Evolutionary conservation across 1,140 invertebrate genomes (phyloP).

Genomic region (Drosophila jambulina): DNA sequence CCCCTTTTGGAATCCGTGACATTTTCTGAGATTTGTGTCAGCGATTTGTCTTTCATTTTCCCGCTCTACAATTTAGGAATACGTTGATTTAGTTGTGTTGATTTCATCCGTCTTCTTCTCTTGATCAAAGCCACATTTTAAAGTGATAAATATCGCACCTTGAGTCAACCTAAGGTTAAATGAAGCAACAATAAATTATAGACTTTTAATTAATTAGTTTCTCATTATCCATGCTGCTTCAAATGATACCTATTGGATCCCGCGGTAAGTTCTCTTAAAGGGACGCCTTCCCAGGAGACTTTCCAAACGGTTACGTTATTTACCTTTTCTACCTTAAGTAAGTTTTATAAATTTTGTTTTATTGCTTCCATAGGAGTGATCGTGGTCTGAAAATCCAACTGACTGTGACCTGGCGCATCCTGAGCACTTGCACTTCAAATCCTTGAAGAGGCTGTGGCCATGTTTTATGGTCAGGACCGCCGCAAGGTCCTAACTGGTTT

Average conservation of each 20-base stretch:
- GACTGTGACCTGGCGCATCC: neutral
- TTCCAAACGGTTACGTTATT: no score
- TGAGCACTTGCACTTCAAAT: neutral
- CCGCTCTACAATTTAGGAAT: neutral
- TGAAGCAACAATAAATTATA: neutral
- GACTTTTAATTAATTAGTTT: neutral
- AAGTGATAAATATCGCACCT: neutral
- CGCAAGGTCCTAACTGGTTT: constrained; percentile 52
- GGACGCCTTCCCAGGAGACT: neutral
- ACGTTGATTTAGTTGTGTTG: neutral
- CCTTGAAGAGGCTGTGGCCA: neutral
- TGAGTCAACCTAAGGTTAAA: no score
- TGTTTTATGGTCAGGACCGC: constrained; percentile 6
- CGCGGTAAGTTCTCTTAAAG: no score
- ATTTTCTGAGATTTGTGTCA: neutral
- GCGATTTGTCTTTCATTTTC: neutral
- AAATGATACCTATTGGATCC: no score
- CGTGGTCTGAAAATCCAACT: neutral
- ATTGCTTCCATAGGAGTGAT: constrained; percentile 2
- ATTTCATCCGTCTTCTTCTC: neutral
- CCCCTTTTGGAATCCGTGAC: neutral
- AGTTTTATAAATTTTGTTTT: neutral
- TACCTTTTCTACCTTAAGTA: neutral
- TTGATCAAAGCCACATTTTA: neutral
- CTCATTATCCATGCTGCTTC: no score